Evolutionary conservation across 2,888 invertebrate genomes (phyloP).

Genomic region (Campaea margaritaria): DNA sequence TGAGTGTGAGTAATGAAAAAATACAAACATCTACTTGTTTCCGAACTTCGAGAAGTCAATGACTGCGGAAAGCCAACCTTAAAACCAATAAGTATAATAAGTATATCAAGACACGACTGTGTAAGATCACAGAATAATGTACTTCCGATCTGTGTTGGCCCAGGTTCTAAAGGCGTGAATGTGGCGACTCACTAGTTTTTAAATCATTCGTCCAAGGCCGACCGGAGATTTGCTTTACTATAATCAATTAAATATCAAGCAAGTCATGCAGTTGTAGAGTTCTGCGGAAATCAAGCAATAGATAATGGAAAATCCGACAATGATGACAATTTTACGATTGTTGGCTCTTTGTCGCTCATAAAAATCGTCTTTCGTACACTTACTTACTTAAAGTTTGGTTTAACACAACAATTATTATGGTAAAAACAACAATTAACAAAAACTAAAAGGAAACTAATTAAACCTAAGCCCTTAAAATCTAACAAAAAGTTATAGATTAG

Average conservation of each 20-base stretch:
- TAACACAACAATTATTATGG: too few relatives aligned
- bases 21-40: background rate
- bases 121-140: too few relatives aligned
- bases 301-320: constrained; percentile 10
- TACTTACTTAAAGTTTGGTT: too few relatives aligned
- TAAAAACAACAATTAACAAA: too few relatives aligned
- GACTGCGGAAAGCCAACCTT: constrained; percentile 5
- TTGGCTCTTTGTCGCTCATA: background rate
- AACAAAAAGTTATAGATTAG: too few relatives aligned
- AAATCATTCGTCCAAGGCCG: constrained; percentile 61
- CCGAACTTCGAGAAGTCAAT: constrained; percentile 6
- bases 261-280: constrained; percentile 12
- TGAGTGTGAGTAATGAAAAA: background rate
- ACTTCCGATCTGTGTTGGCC: constrained; percentile 52
- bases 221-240: constrained; percentile 39
- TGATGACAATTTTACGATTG: background rate
- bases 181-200: constrained; percentile 62
- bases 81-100: constrained; percentile 12
- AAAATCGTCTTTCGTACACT: background rate
- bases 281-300: constrained; percentile 13
- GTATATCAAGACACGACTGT: too few relatives aligned
- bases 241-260: constrained; percentile 27
- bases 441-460: too few relatives aligned
- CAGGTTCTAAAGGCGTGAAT: constrained; percentile 58
- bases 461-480: too few relatives aligned